Evolutionary conservation across 2,888 invertebrate species (phyloP).

Genomic region (Petrophora chlorosata): DNA sequence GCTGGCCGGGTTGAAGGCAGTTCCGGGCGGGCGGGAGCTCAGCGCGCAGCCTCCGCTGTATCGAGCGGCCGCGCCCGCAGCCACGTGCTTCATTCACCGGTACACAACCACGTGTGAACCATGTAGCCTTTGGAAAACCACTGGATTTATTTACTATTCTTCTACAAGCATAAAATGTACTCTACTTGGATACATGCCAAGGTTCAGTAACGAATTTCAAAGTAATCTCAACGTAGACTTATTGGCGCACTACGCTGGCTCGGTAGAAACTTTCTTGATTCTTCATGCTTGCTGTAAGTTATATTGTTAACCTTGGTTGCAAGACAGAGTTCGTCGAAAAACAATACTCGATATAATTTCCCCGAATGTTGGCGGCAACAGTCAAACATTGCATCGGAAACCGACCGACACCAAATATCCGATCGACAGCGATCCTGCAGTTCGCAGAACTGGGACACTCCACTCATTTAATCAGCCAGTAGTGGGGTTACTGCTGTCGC

Average conservation of each 20-base stretch:
- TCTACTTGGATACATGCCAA: slow-evolving; percentile 29
- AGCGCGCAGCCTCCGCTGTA: slow-evolving; percentile 73
- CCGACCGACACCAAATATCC: slow-evolving; percentile 42
- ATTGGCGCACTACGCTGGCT: slow-evolving; percentile 40
- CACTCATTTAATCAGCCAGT: slow-evolving; percentile 41
- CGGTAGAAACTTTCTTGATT: not conserved
- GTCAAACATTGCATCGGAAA: slow-evolving; percentile 33
- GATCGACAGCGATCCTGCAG: slow-evolving; percentile 34
- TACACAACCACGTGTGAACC: slow-evolving; percentile 51
- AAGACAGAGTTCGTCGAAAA: slow-evolving; percentile 5
- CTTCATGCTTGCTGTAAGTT: slow-evolving; percentile 4
- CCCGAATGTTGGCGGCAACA: not conserved
- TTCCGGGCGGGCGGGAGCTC: slow-evolving; percentile 61
- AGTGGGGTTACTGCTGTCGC: slow-evolving; percentile 23
- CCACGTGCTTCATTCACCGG: slow-evolving; percentile 72
- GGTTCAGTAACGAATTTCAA: slow-evolving; percentile 13
- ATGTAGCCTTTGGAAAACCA: slow-evolving; percentile 40
- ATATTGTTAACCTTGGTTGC: slow-evolving; percentile 2
- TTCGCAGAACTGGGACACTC: slow-evolving; percentile 39
- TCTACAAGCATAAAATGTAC: slow-evolving; percentile 16
- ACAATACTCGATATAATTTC: not conserved
- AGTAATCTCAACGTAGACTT: slow-evolving; percentile 23
- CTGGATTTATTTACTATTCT: slow-evolving; percentile 24
- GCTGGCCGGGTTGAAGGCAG: slow-evolving; percentile 48
- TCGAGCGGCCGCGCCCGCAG: slow-evolving; percentile 70